Conservation (phyloP, 2,113 vertebrate genomes). For the Mormyrus iriodes region DNA sequence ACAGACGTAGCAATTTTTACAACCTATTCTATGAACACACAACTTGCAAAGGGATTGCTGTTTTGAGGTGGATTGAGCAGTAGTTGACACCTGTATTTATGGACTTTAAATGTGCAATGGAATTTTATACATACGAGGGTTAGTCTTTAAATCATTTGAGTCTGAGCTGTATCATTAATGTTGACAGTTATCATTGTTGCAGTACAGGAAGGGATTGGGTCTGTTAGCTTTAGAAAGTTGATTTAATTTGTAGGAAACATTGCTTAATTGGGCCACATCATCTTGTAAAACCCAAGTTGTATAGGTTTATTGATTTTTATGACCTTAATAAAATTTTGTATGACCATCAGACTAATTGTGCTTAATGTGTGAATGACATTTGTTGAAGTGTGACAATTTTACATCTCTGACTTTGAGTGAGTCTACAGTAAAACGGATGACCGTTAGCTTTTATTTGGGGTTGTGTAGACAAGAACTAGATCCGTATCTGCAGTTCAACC, state of each 20-base stretch:
- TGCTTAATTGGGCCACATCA: constrained; percentile 92
- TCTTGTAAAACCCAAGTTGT: constrained; percentile 97
- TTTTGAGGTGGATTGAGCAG: background rate
- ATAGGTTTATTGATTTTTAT: constrained; percentile 99
- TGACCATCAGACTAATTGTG: constrained; percentile 82
- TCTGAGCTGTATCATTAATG: constrained; percentile 73
- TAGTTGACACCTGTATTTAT: constrained; percentile 53
- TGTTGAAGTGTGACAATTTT: background rate
- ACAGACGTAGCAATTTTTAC: constrained; percentile 47
- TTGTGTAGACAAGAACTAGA: background rate
- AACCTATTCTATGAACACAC: constrained; percentile 63
- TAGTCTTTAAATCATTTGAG: constrained; percentile 67
- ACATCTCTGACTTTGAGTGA: background rate
- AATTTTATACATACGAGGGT: constrained; percentile 52
- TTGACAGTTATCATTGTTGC: constrained; percentile 72
- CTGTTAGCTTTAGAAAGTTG: constrained; percentile 77
- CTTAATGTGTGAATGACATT: constrained; percentile 71
- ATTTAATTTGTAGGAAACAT: constrained; percentile 83
- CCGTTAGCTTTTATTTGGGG: background rate
- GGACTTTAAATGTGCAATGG: constrained; percentile 58
- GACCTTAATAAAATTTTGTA: constrained; percentile 90
- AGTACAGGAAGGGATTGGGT: constrained; percentile 66
- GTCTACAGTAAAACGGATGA: too few species aligned
- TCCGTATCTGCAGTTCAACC: background rate
- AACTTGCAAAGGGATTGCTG: background rate